Percentiles rank a stretch among this genome's conserved stretches.
Evolutionary conservation across 2,797 vertebrate genomes (phyloP).

Genomic region (Lacerta agilis): DNA sequence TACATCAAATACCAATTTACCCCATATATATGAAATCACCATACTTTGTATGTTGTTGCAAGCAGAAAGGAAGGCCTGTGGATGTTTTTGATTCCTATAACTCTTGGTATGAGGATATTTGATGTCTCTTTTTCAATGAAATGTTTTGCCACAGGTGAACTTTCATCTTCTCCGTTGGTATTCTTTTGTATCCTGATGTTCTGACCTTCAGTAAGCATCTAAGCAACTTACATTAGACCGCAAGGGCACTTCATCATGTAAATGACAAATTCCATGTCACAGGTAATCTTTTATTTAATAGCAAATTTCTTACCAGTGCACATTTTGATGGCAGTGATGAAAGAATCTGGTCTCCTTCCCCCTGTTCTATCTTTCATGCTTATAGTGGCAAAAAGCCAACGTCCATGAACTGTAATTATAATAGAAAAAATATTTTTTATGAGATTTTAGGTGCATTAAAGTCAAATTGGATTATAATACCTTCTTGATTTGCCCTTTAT

Average conservation of each 20-base stretch:
- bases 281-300: slow-evolving; percentile 58
- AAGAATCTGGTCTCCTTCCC: slow-evolving; percentile 42
- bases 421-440: slow-evolving; percentile 40
- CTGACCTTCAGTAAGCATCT: slow-evolving; percentile 59
- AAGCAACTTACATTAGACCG: slow-evolving; percentile 46
- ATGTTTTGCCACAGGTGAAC: slow-evolving; percentile 54
- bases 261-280: slow-evolving; percentile 55
- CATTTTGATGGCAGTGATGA: slow-evolving; percentile 62
- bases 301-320: slow-evolving; percentile 50
- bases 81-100: slow-evolving; percentile 52
- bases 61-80: neutral
- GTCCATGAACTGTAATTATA: slow-evolving; percentile 48
- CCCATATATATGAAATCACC: neutral
- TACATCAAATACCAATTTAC: neutral
- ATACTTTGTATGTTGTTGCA: slow-evolving; percentile 39
- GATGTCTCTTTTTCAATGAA: slow-evolving; percentile 41
- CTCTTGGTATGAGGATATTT: slow-evolving; percentile 47
- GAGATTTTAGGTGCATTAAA: slow-evolving; percentile 56
- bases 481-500: slow-evolving; percentile 46
- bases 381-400: slow-evolving; percentile 35
- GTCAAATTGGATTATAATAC: slow-evolving; percentile 46
- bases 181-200: slow-evolving; percentile 47
- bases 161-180: slow-evolving; percentile 52
- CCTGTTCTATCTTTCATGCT: slow-evolving; percentile 43
- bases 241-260: slow-evolving; percentile 55